phyloP scores from a whole-genome alignment of 2,888 invertebrate species.

The Platycnemis pennipes region DNA sequence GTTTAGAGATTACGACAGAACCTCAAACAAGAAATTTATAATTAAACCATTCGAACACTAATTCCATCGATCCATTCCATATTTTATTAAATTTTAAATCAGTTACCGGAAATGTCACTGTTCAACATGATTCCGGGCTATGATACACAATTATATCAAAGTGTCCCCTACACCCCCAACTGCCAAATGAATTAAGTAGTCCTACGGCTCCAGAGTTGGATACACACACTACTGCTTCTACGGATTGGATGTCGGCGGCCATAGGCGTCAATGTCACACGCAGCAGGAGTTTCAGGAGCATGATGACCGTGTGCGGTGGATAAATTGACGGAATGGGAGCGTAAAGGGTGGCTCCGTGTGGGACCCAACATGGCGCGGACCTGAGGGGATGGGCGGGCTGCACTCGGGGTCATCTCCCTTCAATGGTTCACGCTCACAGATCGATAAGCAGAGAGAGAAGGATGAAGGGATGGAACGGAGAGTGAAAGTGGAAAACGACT shows the following conservation, averaged over 20 bases:
- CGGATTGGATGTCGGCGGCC: not conserved
- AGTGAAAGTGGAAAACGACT: not conserved
- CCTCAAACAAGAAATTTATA: too few relatives aligned
- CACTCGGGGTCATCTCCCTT: not conserved
- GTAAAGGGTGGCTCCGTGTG: not conserved
- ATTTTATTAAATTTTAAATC: too few relatives aligned
- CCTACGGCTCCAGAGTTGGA: too few relatives aligned
- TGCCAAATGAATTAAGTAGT: too few relatives aligned
- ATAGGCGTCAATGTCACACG: not conserved
- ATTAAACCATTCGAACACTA: too few relatives aligned
- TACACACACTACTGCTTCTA: not conserved
- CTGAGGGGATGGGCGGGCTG: not conserved
- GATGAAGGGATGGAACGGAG: not conserved
- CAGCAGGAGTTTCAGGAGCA: not conserved
- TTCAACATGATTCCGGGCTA: too few relatives aligned
- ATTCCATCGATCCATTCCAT: too few relatives aligned
- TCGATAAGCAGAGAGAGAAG: not conserved
- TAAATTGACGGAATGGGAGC: not conserved
- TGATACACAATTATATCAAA: too few relatives aligned
- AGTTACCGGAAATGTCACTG: too few relatives aligned
- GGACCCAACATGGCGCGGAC: not conserved
- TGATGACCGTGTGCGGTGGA: not conserved
- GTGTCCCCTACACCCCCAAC: too few relatives aligned
- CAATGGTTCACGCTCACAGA: not conserved
- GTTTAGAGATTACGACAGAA: too few relatives aligned